Evolutionary conservation across 37 sponge, comb jelly and placozoan genomes (phyloP).

Genomic region (Eunapius fragilis): DNA sequence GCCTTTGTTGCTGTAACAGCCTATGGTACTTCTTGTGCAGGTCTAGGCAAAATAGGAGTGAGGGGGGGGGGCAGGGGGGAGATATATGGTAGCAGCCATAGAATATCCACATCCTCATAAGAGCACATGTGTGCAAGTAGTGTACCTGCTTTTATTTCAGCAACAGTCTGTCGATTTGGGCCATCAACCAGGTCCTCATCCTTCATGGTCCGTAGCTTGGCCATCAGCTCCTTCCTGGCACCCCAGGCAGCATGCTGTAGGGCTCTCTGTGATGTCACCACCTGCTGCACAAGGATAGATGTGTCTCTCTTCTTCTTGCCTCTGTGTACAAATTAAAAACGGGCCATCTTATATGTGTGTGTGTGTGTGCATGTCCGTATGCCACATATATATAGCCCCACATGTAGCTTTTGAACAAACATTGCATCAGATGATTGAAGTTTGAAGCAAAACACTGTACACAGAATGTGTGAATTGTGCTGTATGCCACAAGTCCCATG

Average conservation of each 20-base stretch:
- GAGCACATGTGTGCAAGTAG: background rate
- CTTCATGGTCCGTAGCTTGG: slow-evolving; percentile 45
- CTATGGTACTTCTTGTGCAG: background rate
- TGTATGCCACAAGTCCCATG: background rate
- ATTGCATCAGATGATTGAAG: no score
- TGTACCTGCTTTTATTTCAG: background rate
- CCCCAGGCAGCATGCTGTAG: slow-evolving; percentile 76
- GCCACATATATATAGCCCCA: no score
- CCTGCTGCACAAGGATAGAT: slow-evolving; percentile 57
- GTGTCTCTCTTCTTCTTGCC: slow-evolving; percentile 47
- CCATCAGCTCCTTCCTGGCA: slow-evolving; percentile 50
- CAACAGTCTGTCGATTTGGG: background rate
- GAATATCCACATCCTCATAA: no score
- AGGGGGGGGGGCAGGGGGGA: background rate
- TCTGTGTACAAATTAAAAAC: background rate
- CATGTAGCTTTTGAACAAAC: no score
- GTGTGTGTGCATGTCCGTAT: no score
- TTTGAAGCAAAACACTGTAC: no score
- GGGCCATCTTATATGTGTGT: background rate
- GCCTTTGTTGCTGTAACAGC: background rate
- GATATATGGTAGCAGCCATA: background rate
- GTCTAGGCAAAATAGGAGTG: background rate
- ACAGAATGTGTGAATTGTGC: background rate
- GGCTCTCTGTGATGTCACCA: slow-evolving; percentile 59
- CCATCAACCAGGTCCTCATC: background rate